Conservation (phyloP, 2,888 invertebrate genomes). For the Camptogramma bilineatum region DNA sequence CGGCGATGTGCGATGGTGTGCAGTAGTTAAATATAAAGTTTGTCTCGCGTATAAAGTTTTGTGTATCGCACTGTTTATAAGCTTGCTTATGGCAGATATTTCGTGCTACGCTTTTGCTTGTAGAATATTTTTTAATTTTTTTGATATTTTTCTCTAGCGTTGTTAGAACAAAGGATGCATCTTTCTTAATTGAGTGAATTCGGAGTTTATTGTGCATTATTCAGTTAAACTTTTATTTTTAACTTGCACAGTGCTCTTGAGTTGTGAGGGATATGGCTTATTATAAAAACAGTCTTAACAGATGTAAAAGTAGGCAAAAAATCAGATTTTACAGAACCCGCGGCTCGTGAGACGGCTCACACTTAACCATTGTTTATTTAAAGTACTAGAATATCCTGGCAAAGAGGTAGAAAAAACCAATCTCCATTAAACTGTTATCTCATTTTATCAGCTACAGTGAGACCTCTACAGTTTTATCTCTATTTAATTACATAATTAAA, state of each 20-base stretch:
- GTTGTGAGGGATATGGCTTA: too few relatives aligned
- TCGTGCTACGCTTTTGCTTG: neutral
- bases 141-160: neutral
- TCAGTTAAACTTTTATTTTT: too few relatives aligned
- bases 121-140: neutral
- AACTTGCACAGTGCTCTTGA: too few relatives aligned
- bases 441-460: neutral
- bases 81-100: constrained; percentile 9
- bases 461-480: neutral
- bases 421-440: neutral
- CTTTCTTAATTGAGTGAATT: too few relatives aligned
- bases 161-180: neutral
- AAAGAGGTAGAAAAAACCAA: neutral
- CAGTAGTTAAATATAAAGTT: constrained; percentile 30
- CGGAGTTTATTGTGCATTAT: too few relatives aligned
- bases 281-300: too few relatives aligned
- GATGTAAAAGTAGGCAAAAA: too few relatives aligned
- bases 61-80: constrained; percentile 12
- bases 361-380: neutral
- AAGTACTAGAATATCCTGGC: neutral
- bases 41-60: constrained; percentile 26
- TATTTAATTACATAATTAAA: constrained; percentile 27
- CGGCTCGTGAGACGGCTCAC: too few relatives aligned
- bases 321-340: too few relatives aligned
- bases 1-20: constrained; percentile 33